A percentile compares a stretch with the other conserved stretches of the same genome.
Evolutionary conservation across 1,140 invertebrate species (phyloP).

Genomic region (Megathymus violae): DNA sequence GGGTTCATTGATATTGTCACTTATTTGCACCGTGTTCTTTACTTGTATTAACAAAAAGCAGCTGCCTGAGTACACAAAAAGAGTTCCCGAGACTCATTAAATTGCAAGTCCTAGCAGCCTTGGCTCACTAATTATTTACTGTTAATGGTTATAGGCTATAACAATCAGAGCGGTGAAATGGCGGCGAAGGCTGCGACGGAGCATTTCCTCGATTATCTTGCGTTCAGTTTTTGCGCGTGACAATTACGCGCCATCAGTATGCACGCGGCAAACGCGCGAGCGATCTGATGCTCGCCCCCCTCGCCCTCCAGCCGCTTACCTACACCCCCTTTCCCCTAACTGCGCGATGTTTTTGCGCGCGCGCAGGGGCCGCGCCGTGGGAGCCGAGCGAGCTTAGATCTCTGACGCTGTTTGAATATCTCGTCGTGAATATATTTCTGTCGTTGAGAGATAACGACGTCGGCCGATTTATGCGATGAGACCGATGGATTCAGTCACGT

Average conservation of each 20-base stretch:
- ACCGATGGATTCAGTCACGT: not conserved
- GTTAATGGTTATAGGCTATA: slow-evolving; percentile 45
- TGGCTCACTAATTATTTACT: slow-evolving; percentile 36
- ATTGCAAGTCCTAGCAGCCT: slow-evolving; percentile 1
- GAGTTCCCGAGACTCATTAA: slow-evolving; percentile 7
- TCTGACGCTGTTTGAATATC: slow-evolving; percentile 47
- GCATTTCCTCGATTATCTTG: slow-evolving; percentile 71
- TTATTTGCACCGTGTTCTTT: no score
- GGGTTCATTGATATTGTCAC: no score
- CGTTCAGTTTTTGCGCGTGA: slow-evolving; percentile 68
- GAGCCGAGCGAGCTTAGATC: slow-evolving; percentile 54
- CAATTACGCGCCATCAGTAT: slow-evolving; percentile 78
- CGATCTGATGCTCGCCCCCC: slow-evolving; percentile 41
- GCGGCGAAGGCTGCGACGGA: slow-evolving; percentile 42
- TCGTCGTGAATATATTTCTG: slow-evolving; percentile 30
- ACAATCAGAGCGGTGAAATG: slow-evolving; percentile 48
- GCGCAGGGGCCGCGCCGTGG: slow-evolving; percentile 43
- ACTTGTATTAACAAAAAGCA: no score
- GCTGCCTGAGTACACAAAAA: no score
- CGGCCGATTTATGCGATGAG: not conserved
- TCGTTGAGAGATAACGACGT: no score
- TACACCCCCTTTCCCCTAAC: no score
- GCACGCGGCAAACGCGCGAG: slow-evolving; percentile 63
- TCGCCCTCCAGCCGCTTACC: no score
- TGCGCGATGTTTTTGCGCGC: slow-evolving; percentile 41